These are phyloP conservation scores for Agapornis roseicollis DNA, from an alignment of 2,113 vertebrate genomes.

Conservation along the genomic window DNA sequence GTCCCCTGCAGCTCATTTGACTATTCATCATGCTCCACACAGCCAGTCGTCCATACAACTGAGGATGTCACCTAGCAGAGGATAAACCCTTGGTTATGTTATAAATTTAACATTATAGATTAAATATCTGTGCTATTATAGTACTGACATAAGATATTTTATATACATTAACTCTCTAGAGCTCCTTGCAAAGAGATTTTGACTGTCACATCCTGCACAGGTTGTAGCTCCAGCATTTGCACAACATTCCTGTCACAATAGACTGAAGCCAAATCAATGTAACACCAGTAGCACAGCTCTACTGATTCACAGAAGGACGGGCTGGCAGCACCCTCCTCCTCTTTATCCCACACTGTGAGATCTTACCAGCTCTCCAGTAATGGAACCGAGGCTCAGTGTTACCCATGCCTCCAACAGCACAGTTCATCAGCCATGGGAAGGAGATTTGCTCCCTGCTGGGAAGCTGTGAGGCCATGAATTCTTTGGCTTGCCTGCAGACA, in stretches of 20 bases:
- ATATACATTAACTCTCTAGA: background rate
- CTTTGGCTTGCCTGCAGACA: background rate
- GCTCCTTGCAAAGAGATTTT: background rate
- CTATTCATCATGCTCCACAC: slow-evolving; percentile 17
- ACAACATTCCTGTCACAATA: background rate
- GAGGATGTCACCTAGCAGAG: background rate
- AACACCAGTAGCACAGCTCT: background rate
- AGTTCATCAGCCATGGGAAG: background rate
- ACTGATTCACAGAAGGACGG: background rate
- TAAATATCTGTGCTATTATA: background rate
- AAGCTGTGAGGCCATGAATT: background rate
- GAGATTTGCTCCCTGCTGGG: background rate
- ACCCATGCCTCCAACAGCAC: background rate
- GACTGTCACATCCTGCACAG: background rate
- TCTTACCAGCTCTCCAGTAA: background rate
- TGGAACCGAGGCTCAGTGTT: background rate
- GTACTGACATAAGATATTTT: background rate
- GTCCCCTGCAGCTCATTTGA: slow-evolving; percentile 21
- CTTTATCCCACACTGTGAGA: background rate
- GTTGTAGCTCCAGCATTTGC: background rate
- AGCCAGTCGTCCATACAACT: background rate
- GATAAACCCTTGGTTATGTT: background rate
- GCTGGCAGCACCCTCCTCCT: background rate
- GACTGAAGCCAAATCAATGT: background rate
- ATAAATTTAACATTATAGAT: slow-evolving; percentile 6